Base-by-base conservation (phyloP, 2,888 invertebrate genomes). In the Sarcophaga variegata region DNA sequence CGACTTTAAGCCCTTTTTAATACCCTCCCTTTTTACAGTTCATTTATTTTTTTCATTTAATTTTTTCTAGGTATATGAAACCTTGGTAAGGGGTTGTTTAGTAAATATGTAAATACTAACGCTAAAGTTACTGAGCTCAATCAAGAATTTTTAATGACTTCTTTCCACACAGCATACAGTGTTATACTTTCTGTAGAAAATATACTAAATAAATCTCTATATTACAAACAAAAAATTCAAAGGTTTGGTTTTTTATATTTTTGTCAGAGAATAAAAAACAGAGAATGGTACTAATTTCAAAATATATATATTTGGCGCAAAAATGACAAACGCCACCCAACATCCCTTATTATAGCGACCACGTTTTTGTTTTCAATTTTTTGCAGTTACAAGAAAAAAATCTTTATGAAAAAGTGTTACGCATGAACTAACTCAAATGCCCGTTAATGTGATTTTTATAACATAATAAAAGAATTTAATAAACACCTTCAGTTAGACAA, bases 351-450 rank as follows among this genome's bases (percentile, higher is more conserved):
- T 64, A 66, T 47, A n/a, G 37, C 20, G 37, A 6, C 63, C 11
- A 17, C 64, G 64, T 59, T 63, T 79, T 62, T 67, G 60, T 81
- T 67, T 72, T 77, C 22, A 49, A 63, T 22, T 49, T 27, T 37
- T 25, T 70, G 64, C 60, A 71, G 60, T 72, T 49, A 66, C 67
- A 72, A 83, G 77, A 77, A 77, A 10, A 47, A 77, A 66, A 66
- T 82, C 76, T 82, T 76, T 66, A n/a, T 63, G 69, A 63, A 74
- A 72, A 79, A 83, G 74, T 83, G 78, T 79, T 83, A 79, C 83
- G 83, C 83, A 63, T 83, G 83, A 83, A 59, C 69, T 75, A 79
- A 69, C 69, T 78, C 72, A 67, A 83, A 72, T 83, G 78, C 45
- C 62, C 67, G 37, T 47, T 75, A 79, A 79, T 75, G 69, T 63